These are phyloP conservation scores for Aporophyla nigra DNA, from an alignment of 2,888 invertebrate species.

Conservation along the genomic window DNA sequence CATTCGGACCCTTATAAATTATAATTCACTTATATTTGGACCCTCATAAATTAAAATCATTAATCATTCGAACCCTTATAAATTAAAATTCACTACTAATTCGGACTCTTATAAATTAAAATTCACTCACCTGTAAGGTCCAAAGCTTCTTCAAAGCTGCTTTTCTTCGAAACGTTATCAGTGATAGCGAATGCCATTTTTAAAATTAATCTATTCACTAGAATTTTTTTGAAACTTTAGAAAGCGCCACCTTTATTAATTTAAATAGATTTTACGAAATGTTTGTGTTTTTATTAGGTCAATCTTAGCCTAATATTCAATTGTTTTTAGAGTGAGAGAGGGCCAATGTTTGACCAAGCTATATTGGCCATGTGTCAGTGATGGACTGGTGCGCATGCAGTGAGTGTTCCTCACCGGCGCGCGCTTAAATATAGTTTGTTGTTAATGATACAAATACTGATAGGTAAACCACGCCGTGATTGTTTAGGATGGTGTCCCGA, in stretches of 20 bases:
- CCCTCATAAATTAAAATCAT: background rate
- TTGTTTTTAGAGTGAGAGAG: background rate
- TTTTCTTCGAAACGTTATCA: constrained; percentile 42
- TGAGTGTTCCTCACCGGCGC: constrained; percentile 20
- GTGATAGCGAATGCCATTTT: constrained; percentile 45
- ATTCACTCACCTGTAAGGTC: constrained; percentile 52
- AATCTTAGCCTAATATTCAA: background rate
- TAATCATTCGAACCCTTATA: too few relatives aligned
- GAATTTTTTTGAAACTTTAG: background rate
- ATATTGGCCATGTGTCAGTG: constrained; percentile 8
- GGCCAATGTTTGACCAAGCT: constrained; percentile 6
- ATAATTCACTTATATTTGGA: constrained; percentile 7
- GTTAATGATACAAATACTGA: constrained; percentile 53
- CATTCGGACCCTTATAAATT: background rate
- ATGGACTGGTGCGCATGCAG: constrained; percentile 2
- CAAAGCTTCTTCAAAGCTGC: constrained; percentile 55
- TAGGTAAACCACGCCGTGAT: constrained; percentile 26
- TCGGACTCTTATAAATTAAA: background rate
- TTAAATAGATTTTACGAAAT: background rate
- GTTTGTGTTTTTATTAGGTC: background rate
- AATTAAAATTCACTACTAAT: background rate
- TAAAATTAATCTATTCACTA: background rate
- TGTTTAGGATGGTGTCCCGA: constrained; percentile 10
- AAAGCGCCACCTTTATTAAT: constrained; percentile 1
- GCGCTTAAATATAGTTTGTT: constrained; percentile 48